Percentiles rank a stretch among this genome's conserved stretches.
phyloP scores from a whole-genome alignment of 2,888 invertebrate species.

The Atethmia centrago region DNA sequence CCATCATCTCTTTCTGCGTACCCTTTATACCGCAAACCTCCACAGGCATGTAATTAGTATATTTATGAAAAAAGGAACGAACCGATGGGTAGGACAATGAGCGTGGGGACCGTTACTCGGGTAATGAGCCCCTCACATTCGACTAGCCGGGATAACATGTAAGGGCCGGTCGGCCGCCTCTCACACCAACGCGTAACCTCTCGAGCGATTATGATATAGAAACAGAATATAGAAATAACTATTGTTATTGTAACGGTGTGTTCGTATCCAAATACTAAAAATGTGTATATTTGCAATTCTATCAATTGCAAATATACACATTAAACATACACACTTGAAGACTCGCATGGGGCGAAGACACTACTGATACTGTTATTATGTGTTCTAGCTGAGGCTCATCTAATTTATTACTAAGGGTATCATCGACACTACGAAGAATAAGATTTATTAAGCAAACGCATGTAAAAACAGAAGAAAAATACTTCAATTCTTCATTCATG shows the following conservation, averaged over 20 bases:
- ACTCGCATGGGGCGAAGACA: no score
- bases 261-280: neutral
- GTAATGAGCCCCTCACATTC: conserved; percentile 75
- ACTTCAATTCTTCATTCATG: neutral
- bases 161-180: conserved; percentile 64
- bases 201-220: neutral
- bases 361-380: neutral
- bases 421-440: neutral
- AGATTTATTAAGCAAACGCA: neutral
- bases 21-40: conserved; percentile 55
- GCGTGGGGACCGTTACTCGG: conserved; percentile 70
- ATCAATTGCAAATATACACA: no score
- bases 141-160: conserved; percentile 71
- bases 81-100: conserved; percentile 70
- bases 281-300: neutral
- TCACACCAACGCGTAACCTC: conserved; percentile 68
- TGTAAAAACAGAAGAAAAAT: neutral
- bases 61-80: conserved; percentile 68
- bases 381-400: neutral
- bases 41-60: conserved; percentile 67
- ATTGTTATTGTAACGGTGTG: neutral
- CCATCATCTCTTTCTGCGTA: conserved; percentile 52
- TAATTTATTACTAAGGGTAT: neutral
- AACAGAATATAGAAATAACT: neutral
- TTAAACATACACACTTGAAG: no score